Evolutionary conservation across 2,113 vertebrate genomes (phyloP).

Genomic region (Diphyllodes magnificus): DNA sequence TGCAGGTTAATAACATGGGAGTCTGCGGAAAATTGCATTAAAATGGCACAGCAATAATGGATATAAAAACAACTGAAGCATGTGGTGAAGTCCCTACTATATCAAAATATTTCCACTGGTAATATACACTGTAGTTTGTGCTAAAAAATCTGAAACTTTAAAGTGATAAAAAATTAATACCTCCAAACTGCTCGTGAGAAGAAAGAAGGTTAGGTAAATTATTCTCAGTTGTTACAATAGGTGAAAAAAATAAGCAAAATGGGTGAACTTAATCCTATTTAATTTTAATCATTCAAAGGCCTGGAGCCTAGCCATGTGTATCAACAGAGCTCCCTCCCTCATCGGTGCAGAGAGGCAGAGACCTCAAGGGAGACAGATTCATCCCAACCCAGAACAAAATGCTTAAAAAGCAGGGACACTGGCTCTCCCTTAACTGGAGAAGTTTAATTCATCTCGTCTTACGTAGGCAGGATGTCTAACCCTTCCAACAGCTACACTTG

Average conservation of each 20-base stretch:
- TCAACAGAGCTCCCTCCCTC: neutral
- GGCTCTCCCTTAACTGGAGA: neutral
- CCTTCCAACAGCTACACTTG: neutral
- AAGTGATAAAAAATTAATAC: neutral
- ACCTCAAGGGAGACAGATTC: neutral
- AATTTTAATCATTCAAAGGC: neutral
- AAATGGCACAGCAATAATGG: neutral
- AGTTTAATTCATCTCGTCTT: neutral
- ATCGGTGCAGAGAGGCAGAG: neutral
- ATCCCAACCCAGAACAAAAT: neutral
- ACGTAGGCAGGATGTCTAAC: neutral
- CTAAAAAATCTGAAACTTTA: neutral
- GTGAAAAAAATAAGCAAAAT: neutral
- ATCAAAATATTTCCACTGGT: constrained; percentile 33
- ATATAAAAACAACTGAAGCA: constrained; percentile 31
- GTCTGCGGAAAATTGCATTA: constrained; percentile 6
- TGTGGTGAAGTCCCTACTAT: neutral
- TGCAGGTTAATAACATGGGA: constrained; percentile 21
- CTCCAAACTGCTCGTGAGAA: neutral
- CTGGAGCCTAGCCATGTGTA: neutral
- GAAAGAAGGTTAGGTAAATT: neutral
- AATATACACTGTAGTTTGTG: neutral
- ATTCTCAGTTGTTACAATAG: neutral
- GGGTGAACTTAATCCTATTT: neutral
- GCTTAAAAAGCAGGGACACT: neutral